phyloP scores from a whole-genome alignment of 2,113 vertebrate species.

The Tetrax tetrax region DNA sequence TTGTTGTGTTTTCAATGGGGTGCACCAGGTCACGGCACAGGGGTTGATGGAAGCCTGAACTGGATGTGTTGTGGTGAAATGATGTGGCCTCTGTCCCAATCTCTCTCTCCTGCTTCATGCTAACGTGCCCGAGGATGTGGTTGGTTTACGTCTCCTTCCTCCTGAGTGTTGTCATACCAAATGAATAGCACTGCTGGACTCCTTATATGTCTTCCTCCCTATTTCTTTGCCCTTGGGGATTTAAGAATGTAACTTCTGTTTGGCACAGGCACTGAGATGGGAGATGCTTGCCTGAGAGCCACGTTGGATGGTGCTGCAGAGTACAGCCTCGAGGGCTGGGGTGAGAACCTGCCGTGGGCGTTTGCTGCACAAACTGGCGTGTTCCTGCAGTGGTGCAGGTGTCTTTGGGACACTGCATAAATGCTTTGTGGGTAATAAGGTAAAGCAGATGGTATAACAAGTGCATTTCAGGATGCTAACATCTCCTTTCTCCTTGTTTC shows the following conservation, averaged over 20 bases:
- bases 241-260: not conserved
- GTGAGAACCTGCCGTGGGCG: not conserved
- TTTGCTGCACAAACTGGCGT: not conserved
- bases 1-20: not conserved
- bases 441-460: not conserved
- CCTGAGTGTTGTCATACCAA: no score
- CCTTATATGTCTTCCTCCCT: not conserved
- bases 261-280: not conserved
- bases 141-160: not conserved
- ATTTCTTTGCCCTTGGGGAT: not conserved
- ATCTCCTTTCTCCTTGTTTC: not conserved
- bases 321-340: not conserved
- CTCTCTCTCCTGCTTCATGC: not conserved
- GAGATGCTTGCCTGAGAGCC: not conserved
- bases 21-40: not conserved
- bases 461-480: not conserved
- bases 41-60: not conserved
- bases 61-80: not conserved
- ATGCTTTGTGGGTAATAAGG: not conserved
- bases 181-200: not conserved
- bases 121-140: rapidly evolving
- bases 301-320: rapidly evolving
- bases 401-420: not conserved
- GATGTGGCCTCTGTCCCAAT: not conserved
- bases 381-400: no score